Base-by-base conservation (phyloP, 1,140 invertebrate species). In the Aphelenchoides fujianensis region DNA sequence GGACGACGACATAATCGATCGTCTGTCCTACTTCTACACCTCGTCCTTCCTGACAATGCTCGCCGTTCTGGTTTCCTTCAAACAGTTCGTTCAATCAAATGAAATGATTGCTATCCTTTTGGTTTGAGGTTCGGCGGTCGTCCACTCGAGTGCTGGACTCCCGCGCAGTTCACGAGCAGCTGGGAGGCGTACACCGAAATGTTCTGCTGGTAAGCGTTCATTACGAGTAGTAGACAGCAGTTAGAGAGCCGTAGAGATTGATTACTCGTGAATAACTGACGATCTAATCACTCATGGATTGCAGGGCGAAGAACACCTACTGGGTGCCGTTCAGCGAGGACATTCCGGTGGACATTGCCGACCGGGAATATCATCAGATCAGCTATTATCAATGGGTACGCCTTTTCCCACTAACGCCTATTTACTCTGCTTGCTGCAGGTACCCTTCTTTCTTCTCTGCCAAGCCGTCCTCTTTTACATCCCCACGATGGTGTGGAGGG, bases 301-400 rank as follows among this genome's bases (percentile, higher is more conserved):
- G 36, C 3, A 75, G 31, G 77, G 76, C 70, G 32, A 76, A 83
- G 69, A 84, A 82, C 69, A 83, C 82, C 9, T 83, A 83, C 64
- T 83, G 82, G 74, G 83, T 84, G 54, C 83, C 83, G 16, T 73
- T 84, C 27, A 79, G 82, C 36, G 75, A 82, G 64, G 82, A 83
- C 61, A 84, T 83, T 69, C 82, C 82, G 3, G 79, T 75, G 5
- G 82, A 83, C 62, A 80, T 83, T 54, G 74, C 72, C 16, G 83
- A 83, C 68, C 35, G 82, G n/a, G 81, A 84, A 64, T 82, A 81
- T 69, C 81, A 79, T 37, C 75, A 85, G 73, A 80, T 86, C 28
- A 78, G 74, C 61, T 88, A 88, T 76, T 88, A 88, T 78, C 87
- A 88, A 77, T 88, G 87, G 87, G 86, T 88, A 28, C 87, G 87